Conservation (phyloP, 1,140 invertebrate genomes). For the Cecropterus lyciades region DNA sequence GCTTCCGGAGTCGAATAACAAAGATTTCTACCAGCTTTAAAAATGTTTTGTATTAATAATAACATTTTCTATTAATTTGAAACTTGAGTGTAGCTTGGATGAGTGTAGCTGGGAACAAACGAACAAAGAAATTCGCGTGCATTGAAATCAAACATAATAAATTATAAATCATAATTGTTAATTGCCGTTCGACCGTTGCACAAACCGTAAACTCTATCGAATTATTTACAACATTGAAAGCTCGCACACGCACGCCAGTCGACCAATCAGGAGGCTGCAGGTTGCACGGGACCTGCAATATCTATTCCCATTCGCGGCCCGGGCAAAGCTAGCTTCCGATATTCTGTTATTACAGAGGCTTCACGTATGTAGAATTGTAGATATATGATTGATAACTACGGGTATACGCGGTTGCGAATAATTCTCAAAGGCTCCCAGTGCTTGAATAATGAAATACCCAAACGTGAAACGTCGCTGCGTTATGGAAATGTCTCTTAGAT, state of each 20-base stretch:
- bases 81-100: no score
- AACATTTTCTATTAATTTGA: no score
- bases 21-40: no score
- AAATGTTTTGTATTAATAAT: no score
- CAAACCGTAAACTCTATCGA: slow-evolving; percentile 1
- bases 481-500: background rate
- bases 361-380: slow-evolving; percentile 15
- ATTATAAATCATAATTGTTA: background rate
- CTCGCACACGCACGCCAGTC: background rate
- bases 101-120: no score
- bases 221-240: slow-evolving; percentile 16
- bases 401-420: slow-evolving; percentile 8
- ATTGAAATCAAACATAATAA: background rate
- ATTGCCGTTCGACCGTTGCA: slow-evolving; percentile 10
- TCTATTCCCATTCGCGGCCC: slow-evolving; percentile 26
- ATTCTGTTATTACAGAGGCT: slow-evolving; percentile 18
- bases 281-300: slow-evolving; percentile 16
- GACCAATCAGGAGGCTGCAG: slow-evolving; percentile 15
- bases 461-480: background rate
- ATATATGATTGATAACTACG: slow-evolving; percentile 14
- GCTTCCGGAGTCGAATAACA: no score
- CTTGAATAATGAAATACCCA: slow-evolving; percentile 12
- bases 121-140: no score
- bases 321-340: slow-evolving; percentile 21
- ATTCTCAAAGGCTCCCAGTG: slow-evolving; percentile 19